Evolutionary conservation across 1,140 invertebrate genomes (phyloP), one percentile per base, ranked within the genome.

Genomic region (Macrobrachium rosenbergii): DNA sequence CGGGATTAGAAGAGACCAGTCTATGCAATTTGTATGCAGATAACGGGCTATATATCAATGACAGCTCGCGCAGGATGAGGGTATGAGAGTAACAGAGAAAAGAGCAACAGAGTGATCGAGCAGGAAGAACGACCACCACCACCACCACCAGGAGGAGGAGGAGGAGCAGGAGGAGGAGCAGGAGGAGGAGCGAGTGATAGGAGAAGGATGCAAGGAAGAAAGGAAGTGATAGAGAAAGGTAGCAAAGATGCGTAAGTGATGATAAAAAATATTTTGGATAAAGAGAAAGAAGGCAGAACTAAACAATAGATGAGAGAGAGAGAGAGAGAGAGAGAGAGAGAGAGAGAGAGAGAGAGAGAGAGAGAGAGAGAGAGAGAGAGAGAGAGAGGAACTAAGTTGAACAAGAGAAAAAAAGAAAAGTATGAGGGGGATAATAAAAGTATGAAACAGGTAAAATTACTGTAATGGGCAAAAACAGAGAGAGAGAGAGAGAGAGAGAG

Each of bases 11-110:
- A 37, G n/a, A 28, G 64, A 69, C 64, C 64, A 69, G 64, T 28
- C 64, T 69, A 69, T 69, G 64, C 64, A 69, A 69, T 69, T 69
- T 69, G 64, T 69, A 69, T 69, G 64, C 64, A 69, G 64, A 69
- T 69, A 69, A 69, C 64, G n/a, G 64, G 64, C 64, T 12, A 69
- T 69, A 69, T 69, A 69, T 69, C 64, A 69, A 69, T 37, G 28
- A 37, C 28, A 37, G 28, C 28, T 37, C 28, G 28, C 28, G 28
- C 28, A 2, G 43, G 59, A 59, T 12, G 19, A 12, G 76, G 43
- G 52, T 10, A 10, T 59, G 23, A 16, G 5, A 21, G 75, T 1
- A 19, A 21, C 12, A 21, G 58, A 59, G 28, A n/a, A 21, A 14
- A 23, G 76, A 58, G 5, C 19, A 16, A 12, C 16, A 12, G 75